These are phyloP conservation scores for Onychorhynchus coronatus DNA, from an alignment of 2,113 vertebrate species.

Conservation along the genomic window DNA sequence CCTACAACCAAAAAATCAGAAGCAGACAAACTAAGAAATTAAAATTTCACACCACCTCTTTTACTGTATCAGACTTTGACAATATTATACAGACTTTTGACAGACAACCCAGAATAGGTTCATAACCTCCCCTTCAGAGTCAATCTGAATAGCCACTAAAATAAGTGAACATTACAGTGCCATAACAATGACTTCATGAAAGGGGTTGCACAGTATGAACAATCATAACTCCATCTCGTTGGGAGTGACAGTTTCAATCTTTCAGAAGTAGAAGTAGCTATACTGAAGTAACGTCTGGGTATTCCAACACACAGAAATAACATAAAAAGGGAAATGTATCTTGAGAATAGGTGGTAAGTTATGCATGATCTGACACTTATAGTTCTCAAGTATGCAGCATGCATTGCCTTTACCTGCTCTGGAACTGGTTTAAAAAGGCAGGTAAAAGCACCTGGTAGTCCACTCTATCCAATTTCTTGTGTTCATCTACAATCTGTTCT, in stretches of 20 bases:
- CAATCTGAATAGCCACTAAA: not conserved
- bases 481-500: too few species aligned
- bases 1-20: not conserved
- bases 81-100: not conserved
- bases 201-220: not conserved
- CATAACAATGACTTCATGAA: not conserved
- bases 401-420: not conserved
- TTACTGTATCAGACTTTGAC: not conserved
- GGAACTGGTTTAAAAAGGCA: not conserved
- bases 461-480: not conserved
- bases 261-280: not conserved
- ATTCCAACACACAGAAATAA: not conserved
- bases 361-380: not conserved
- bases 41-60: not conserved
- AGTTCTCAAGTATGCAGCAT: not conserved
- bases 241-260: not conserved
- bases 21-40: not conserved
- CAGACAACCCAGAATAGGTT: not conserved
- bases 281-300: rapidly evolving
- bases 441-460: not conserved
- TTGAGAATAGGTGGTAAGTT: not conserved
- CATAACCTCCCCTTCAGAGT: not conserved
- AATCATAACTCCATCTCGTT: not conserved
- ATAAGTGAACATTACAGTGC: not conserved
- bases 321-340: not conserved